Evolutionary conservation across 2,113 vertebrate genomes (phyloP), one percentile per base, ranked within the genome.

Genomic region (Gallinago jamesoni): DNA sequence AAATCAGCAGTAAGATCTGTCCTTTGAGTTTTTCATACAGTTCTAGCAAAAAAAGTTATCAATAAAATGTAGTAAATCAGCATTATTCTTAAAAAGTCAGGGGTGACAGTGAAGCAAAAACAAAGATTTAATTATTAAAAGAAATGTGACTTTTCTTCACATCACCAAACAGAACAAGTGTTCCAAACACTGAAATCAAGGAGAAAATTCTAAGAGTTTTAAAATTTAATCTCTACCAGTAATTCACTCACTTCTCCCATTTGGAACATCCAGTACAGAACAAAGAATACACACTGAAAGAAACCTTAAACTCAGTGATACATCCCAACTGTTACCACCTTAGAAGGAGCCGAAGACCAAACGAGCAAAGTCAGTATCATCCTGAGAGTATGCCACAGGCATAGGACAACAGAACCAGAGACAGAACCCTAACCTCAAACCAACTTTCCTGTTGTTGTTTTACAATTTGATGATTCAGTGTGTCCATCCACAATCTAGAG

Each of bases 131-230:
- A 67, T 48, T n/a, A 70, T 80, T 89, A 87, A 93, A 92, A 84
- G 57, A 96, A 95, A 94, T 60, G 57, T 60, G 57, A 74, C 22
- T 89, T 87, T 74, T 93, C 53, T 77, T 90, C 68, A 86, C 85
- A 80, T 56, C 60, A 87, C 52, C 68, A 91, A 81, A 52, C 7
- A 94, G 60, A 90, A 57, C 19, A 45, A 75, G 9, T 39, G 45
- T 57, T 95, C 41, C 86, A 96, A 92, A 84, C 24, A 57, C 16
- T 45, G 37, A 60, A 84, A 82, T 68, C 39, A 90, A 91, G 48
- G 31, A 83, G 45, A 75, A 94, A 89, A n/a, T 72, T 67, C 7
- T 72, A 75, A 50, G 20, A 25, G 37, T 53, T 89, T 93, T 52
- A 30, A 68, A 81, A 56, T 64, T 63, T 64, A 56, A 85, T 37